These are phyloP conservation scores for Gavia stellata DNA, from an alignment of 2,113 vertebrate genomes.

Conservation along the genomic window DNA sequence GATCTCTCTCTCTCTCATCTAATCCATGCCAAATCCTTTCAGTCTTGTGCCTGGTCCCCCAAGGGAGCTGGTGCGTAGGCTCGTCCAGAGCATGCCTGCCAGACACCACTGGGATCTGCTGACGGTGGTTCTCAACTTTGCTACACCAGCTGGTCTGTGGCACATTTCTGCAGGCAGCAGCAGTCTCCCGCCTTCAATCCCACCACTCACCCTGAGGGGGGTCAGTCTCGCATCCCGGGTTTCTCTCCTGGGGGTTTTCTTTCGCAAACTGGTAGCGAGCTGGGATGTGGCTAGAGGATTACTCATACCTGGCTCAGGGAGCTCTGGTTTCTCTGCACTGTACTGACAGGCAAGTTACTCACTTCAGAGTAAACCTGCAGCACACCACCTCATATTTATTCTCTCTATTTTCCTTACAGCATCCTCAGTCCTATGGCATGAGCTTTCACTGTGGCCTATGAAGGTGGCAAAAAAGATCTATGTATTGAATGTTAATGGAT, in stretches of 20 bases:
- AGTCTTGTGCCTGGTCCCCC: not conserved
- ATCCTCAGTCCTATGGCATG: not conserved
- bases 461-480: not conserved
- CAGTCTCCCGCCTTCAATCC: not conserved
- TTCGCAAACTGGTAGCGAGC: not conserved
- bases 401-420: not conserved
- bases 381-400: not conserved
- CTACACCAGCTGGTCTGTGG: not conserved
- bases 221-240: accelerated
- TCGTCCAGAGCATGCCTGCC: accelerated
- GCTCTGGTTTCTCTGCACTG: not conserved
- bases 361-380: not conserved
- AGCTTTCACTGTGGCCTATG: not conserved
- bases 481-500: not conserved
- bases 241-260: not conserved
- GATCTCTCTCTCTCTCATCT: not conserved
- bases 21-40: not conserved
- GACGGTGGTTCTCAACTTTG: not conserved
- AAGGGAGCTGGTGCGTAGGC: not conserved
- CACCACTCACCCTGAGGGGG: not conserved
- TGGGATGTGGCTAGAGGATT: not conserved
- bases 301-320: not conserved
- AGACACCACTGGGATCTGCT: not conserved
- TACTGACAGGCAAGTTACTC: not conserved
- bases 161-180: not conserved